These are phyloP conservation scores for Tubulanus polymorphus DNA, from an alignment of 2,888 invertebrate species.

Conservation along the genomic window DNA sequence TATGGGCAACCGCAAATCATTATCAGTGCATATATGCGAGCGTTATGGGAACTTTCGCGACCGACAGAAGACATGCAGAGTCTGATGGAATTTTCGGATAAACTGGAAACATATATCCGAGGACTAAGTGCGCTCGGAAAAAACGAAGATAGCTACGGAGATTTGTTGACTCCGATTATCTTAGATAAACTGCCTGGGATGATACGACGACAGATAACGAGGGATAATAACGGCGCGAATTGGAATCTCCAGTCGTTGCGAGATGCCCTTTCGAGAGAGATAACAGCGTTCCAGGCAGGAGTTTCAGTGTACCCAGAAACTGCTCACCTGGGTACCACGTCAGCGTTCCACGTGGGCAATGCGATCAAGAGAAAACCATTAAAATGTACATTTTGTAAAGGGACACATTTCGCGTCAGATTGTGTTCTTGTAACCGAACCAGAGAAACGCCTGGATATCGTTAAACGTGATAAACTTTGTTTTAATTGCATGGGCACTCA, in stretches of 20 bases:
- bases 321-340: no score
- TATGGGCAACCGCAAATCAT: background rate
- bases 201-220: background rate
- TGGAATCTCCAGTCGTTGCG: background rate
- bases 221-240: background rate
- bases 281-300: no score
- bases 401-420: background rate
- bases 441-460: background rate
- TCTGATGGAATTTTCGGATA: background rate
- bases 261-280: background rate
- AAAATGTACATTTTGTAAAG: background rate
- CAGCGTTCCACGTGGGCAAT: no score
- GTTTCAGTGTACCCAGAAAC: no score
- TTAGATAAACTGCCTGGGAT: background rate
- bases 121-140: background rate
- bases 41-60: background rate
- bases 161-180: background rate
- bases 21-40: background rate
- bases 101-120: background rate
- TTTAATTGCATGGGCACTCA: constrained; percentile 12
- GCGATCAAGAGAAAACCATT: no score
- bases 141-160: background rate
- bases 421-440: background rate
- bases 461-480: constrained; percentile 2
- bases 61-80: background rate